Conservation (phyloP, 2,113 vertebrate genomes). For the Laterallus jamaicensis region DNA sequence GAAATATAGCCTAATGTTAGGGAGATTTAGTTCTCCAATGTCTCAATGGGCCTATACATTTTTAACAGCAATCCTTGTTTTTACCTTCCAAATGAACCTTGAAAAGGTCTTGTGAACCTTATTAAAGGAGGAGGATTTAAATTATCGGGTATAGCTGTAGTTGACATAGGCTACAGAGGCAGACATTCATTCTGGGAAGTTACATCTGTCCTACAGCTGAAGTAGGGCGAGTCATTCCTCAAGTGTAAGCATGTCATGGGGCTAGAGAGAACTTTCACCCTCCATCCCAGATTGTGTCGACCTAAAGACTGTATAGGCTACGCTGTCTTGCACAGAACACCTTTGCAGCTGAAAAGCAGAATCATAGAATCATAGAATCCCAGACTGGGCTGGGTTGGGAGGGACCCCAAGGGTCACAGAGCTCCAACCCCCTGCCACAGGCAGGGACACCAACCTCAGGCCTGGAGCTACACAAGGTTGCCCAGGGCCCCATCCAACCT, state of each 20-base stretch:
- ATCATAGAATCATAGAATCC: too few relatives aligned
- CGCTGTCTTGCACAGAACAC: not conserved
- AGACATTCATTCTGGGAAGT: slow-evolving; percentile 6
- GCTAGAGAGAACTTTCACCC: not conserved
- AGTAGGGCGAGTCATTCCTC: not conserved
- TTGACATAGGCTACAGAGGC: not conserved
- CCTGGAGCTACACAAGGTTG: too few relatives aligned
- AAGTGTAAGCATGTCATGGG: not conserved
- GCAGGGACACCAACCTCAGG: too few relatives aligned
- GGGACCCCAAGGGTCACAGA: too few relatives aligned
- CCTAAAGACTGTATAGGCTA: rapidly evolving
- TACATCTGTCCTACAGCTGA: not conserved
- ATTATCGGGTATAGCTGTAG: slow-evolving; percentile 12
- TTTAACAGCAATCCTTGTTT: slow-evolving; percentile 36
- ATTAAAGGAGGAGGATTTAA: slow-evolving; percentile 17
- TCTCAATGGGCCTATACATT: slow-evolving; percentile 53
- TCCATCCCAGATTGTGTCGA: rapidly evolving
- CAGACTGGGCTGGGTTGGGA: too few relatives aligned
- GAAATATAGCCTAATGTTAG: slow-evolving; percentile 40
- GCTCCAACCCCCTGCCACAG: too few relatives aligned
- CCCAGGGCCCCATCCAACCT: too few relatives aligned
- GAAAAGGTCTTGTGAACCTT: slow-evolving; percentile 56
- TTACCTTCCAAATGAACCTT: slow-evolving; percentile 54
- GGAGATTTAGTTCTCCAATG: slow-evolving; percentile 25
- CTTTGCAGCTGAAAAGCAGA: not conserved